Evolutionary conservation across 2,113 vertebrate species (phyloP), one percentile per base, ranked within the genome.

Genomic region (Colaptes auratus): DNA sequence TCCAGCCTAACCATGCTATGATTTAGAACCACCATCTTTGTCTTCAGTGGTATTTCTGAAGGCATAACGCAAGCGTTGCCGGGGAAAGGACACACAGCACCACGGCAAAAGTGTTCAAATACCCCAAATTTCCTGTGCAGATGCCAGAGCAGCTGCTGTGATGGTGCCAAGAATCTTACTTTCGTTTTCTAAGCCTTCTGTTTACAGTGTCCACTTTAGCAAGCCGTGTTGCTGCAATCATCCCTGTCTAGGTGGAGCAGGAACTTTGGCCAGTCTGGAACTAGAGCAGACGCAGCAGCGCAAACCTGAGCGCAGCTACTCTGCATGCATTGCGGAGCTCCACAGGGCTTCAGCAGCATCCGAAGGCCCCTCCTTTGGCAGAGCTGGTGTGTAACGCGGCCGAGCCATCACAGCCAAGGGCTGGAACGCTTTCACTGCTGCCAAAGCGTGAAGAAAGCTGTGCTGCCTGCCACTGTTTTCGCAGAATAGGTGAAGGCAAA

Each of bases 401-500:
- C 4, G 76, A 66, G 65, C 33, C 64, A 2, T 50, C 20, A 1
- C 33, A 6, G 30, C 79, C 2, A 7, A 1, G 33, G 1, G 31
- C 42, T 7, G 1, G 1, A 6, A 0, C 2, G 36, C 58, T 18
- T 53, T 24, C 18, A 0, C 16, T 4, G 23, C 35, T 27, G 15
- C 33, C 7, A 1, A 6, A 2, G 31, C 3, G 0, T 4, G 33
- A 9, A 2, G 19, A 8, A 6, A 7, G 6, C 0, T 2, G 67
- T 6, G 31, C 61, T 8, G 53, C 48, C 55, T 36, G 31, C 48
- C 19, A 1, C 12, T 2, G 1, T 12, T 21, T n/a, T n/a, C 33
- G 5, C 46, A 7, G 30, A 17, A 21, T 2, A 12, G 3, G 35
- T 0, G 27, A 64, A 15, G 9, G 56, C 48, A 2, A 20, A 25